Percentiles rank a stretch among this genome's conserved stretches.
Conservation (phyloP, 2,113 vertebrate species). For the Callopanchax toddi region DNA sequence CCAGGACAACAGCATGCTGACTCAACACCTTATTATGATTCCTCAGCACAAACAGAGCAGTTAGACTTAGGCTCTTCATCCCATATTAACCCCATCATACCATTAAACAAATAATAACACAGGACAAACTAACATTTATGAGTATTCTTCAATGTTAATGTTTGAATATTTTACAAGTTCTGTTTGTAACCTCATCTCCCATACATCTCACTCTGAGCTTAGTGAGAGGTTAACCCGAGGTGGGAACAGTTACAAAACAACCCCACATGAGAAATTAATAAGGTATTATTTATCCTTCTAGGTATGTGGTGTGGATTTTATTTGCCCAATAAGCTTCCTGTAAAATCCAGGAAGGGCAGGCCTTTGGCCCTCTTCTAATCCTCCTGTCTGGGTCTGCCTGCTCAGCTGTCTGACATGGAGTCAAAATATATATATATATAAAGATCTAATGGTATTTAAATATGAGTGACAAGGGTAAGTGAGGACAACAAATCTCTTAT, state of each 20-base stretch:
- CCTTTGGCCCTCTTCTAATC: constrained; percentile 43
- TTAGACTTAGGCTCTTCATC: constrained; percentile 52
- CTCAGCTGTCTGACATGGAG: constrained; percentile 22
- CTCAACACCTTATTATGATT: constrained; percentile 51
- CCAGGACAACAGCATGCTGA: constrained; percentile 50
- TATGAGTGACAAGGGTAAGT: constrained; percentile 15
- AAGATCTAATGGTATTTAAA: constrained; percentile 8
- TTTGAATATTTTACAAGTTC: no score
- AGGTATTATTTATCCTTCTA: constrained; percentile 24
- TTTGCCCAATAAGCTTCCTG: constrained; percentile 43
- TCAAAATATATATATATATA: neutral
- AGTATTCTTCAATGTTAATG: neutral
- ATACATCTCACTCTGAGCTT: constrained; percentile 27
- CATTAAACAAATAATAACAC: neutral
- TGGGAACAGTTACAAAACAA: constrained; percentile 42
- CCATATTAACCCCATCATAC: constrained; percentile 44
- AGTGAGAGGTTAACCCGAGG: constrained; percentile 30
- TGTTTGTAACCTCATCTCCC: neutral
- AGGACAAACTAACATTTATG: neutral
- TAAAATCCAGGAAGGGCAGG: constrained; percentile 19
- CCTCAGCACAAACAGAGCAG: constrained; percentile 53
- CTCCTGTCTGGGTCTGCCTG: constrained; percentile 52
- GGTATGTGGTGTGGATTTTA: constrained; percentile 29
- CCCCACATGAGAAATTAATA: constrained; percentile 39
- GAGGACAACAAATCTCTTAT: neutral